phyloP scores from a whole-genome alignment of 2,888 invertebrate genomes.

The Dione juno region DNA sequence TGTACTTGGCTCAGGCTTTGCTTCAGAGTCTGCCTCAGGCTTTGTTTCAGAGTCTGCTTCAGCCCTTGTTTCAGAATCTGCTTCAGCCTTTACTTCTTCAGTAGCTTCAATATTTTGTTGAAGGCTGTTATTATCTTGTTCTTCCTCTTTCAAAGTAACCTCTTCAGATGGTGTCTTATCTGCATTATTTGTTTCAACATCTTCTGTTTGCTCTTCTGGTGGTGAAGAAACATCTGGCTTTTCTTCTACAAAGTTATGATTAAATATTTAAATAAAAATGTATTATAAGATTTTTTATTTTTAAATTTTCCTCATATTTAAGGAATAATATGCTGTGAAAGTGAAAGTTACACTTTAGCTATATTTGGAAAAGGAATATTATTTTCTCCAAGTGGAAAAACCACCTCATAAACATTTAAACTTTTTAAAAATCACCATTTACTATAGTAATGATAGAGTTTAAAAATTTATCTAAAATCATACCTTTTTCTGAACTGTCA shows the following conservation, averaged over 20 bases:
- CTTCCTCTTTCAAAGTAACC: constrained; percentile 14
- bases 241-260: constrained; percentile 14
- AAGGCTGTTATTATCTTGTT: constrained; percentile 17
- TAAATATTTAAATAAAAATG: not conserved
- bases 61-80: no score
- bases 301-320: no score
- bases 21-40: constrained; percentile 8
- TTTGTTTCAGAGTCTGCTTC: constrained; percentile 21
- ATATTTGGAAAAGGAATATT: no score
- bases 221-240: constrained; percentile 1
- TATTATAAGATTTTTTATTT: not conserved
- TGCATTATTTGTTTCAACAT: not conserved
- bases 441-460: not conserved
- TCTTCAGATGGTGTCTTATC: constrained; percentile 7
- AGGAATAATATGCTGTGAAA: no score
- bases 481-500: not conserved
- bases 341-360: no score
- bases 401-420: no score
- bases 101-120: constrained; percentile 5
- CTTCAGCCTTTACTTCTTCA: constrained; percentile 23
- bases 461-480: not conserved
- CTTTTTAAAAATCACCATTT: no score
- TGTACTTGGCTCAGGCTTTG: constrained; percentile 5
- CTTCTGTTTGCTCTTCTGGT: constrained; percentile 9
- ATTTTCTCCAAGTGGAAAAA: no score